Base-by-base conservation (phyloP, 2,113 vertebrate genomes). In the Microtus montanus region DNA sequence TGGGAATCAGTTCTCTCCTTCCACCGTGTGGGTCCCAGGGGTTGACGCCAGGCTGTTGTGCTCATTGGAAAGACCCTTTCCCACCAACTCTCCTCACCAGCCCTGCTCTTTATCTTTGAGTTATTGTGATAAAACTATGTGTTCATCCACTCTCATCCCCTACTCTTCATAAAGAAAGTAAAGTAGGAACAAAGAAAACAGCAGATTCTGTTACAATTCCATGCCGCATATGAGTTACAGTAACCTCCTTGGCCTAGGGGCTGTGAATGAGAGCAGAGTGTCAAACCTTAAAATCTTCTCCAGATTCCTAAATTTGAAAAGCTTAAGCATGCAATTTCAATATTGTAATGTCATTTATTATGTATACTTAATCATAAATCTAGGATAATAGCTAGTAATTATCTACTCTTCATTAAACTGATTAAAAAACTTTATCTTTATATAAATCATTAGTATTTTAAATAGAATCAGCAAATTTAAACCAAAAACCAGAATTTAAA, bases 401-500 rank as follows among this genome's bases (percentile, higher is more conserved):
- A 71, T 1, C 7, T 87, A 66, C 80, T 93, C 38, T 54, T 94
- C 26, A 90, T 77, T 95, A 93, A 61, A 85, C 15, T 89, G 91
- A 92, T 73, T 41, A 35, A 90, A 87, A 92, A 41, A 7, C 33
- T 66, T 5, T 3, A 77, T 68, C 86, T 63, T 68, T 14, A 2
- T 83, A 86, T 66, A 80, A 66, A 91, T 64, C 87, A 75, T 88
- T 87, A 78, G 47, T 19, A 52, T 87, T 84, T 96, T n/a, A 90
- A 94, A 75, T 79, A 38, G 88, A 54, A 77, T 87, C 17, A 89
- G 33, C 44, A 95, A 95, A 88, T 41, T 61, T 82, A n/a, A 44
- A 78, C 82, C 12, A 80, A 92, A 90, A 78, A 14, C 68, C 47
- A 79, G 44, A 93, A 95, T 61, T 61, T 4, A 96, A 95, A 87